Evolutionary conservation across 2,888 invertebrate species (phyloP), one percentile per base, ranked within the genome.

Genomic region (Blastobasis adustella): DNA sequence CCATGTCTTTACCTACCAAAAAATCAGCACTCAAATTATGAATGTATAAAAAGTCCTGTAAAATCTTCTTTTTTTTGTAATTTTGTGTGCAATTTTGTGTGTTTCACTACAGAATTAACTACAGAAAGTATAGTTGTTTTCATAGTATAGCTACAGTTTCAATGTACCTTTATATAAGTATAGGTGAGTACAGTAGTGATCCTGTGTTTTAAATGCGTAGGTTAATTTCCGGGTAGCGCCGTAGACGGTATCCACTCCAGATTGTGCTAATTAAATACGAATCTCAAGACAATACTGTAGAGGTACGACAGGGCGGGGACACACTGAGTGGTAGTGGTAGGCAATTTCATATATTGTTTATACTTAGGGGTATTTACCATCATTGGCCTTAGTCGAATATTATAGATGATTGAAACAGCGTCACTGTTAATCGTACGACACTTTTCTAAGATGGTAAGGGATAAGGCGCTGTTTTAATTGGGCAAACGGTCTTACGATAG

Each of bases 281-380:
- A 73, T 83, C 85, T 85, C 85, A 79, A 83, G 84, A 82, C 84
- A 80, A 82, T 82, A 78, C 76, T 8, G n/a, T 10, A 2, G 23
- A 23, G 9, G 42, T 10, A 42, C 42, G 10, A 10, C 9, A 4
- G 4, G 9, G 42, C 10, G 42, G 42, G 1, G 42, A 5, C 42
- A 42, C 42, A 42, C 42, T 6, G 42, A 23, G 23, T 23, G 42
- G 10, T n/a, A n/a, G n/a, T n/a, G n/a, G n/a, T n/a, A n/a, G 8
- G 42, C 9, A 42, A 42, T 7, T 42, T 42, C 10, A 40, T n/a
- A 9, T 40, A 3, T 42, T n/a, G 8, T 42, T 42, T 42, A 40
- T 5, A 40, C 5, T 6, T 40, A 6, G 8, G 40, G 40, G 8
- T 5, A 40, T 40, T 8, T 8, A 8, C 6, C 6, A 40, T 40